Evolutionary conservation across 1,140 invertebrate species (phyloP).

Genomic region (Lepidurus packardi): DNA sequence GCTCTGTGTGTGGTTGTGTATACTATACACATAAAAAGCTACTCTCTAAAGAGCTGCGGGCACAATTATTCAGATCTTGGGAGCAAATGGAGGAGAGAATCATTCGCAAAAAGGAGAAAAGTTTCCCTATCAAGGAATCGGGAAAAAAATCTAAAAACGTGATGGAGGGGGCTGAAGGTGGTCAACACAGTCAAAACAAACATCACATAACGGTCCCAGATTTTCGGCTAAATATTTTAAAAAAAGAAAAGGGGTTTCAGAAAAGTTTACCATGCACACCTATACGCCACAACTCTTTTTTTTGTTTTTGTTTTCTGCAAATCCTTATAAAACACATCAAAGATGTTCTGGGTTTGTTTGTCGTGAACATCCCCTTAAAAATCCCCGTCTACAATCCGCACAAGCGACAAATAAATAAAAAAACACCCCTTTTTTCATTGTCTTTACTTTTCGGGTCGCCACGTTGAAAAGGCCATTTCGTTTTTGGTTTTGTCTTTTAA

Average conservation of each 20-base stretch:
- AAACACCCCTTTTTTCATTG: no score
- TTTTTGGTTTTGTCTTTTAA: no score
- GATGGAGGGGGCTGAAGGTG: neutral
- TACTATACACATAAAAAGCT: conserved; percentile 20
- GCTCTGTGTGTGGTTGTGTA: conserved; percentile 13
- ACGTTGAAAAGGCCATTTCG: no score
- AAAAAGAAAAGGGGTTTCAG: neutral
- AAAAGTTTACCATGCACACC: neutral
- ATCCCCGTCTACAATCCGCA: neutral
- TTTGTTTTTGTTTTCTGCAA: conserved; percentile 32
- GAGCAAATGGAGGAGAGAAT: neutral
- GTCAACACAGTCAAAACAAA: conserved; percentile 14
- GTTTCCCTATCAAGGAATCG: neutral
- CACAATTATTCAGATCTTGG: conserved; percentile 22
- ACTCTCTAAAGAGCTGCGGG: conserved; percentile 9
- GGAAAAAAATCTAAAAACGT: neutral
- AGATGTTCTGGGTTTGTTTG: neutral
- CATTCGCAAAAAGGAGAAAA: neutral
- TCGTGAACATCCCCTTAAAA: neutral
- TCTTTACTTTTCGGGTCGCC: no score
- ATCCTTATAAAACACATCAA: neutral
- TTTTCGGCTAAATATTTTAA: neutral
- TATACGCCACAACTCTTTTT: neutral
- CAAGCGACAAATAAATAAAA: no score
- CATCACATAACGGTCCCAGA: conserved; percentile 17